phyloP scores from a whole-genome alignment of 1,140 invertebrate species.

The Lysiphlebus fabarum region DNA sequence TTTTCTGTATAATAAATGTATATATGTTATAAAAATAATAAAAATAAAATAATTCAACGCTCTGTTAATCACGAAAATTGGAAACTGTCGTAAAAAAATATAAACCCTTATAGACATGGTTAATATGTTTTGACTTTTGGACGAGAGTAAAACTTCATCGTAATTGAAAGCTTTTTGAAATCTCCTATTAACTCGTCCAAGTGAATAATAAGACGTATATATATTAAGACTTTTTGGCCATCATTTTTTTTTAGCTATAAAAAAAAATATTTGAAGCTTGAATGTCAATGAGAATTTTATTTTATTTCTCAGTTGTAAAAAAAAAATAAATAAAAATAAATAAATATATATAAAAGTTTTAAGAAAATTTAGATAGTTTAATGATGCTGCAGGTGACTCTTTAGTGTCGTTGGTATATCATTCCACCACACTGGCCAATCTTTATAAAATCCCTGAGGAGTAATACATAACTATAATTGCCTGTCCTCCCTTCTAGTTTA shows the following conservation, averaged over 20 bases:
- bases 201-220: not conserved
- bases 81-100: constrained; percentile 21
- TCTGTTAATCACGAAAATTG: constrained; percentile 23
- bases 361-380: constrained; percentile 14
- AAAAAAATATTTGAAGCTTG: too few species aligned
- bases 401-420: not conserved
- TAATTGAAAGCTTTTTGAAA: constrained; percentile 25
- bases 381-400: constrained; percentile 12
- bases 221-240: too few species aligned
- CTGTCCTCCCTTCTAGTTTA: too few species aligned
- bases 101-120: constrained; percentile 13
- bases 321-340: too few species aligned
- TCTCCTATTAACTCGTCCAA: constrained; percentile 17
- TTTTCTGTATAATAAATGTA: too few species aligned
- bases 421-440: constrained; percentile 11
- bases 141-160: constrained; percentile 24
- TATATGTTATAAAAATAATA: not conserved
- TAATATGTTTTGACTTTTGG: constrained; percentile 20
- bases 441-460: constrained; percentile 13
- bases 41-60: constrained; percentile 15
- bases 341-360: not conserved
- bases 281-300: too few species aligned
- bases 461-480: not conserved
- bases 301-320: too few species aligned
- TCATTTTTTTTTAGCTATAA: too few species aligned